These are phyloP conservation scores for Bovichtus variegatus DNA, from an alignment of 2,797 vertebrate species.

Conservation along the genomic window DNA sequence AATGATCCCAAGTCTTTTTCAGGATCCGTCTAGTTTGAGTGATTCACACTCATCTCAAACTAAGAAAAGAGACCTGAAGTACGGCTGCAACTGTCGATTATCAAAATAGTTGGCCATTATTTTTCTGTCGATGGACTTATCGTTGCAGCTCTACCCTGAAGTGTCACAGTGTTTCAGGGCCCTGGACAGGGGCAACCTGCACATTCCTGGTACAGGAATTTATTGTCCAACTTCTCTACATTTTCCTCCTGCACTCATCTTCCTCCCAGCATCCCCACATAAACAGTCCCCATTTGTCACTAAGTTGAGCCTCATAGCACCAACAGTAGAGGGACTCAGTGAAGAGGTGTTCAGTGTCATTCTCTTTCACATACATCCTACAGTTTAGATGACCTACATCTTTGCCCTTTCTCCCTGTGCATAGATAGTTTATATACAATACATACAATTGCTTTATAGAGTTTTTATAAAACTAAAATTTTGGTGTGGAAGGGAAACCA, in stretches of 20 bases:
- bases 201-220: constrained; percentile 63
- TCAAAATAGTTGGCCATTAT: no score
- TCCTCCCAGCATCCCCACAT: constrained; percentile 43
- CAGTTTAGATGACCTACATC: constrained; percentile 30
- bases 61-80: constrained; percentile 44
- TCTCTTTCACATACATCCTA: constrained; percentile 38
- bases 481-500: constrained; percentile 6
- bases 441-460: constrained; percentile 59
- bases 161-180: constrained; percentile 34
- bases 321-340: constrained; percentile 53
- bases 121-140: no score
- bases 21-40: constrained; percentile 56
- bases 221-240: constrained; percentile 54
- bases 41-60: constrained; percentile 48
- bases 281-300: constrained; percentile 28
- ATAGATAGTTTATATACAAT: constrained; percentile 79
- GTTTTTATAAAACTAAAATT: constrained; percentile 54
- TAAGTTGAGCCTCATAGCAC: constrained; percentile 68
- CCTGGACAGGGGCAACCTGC: constrained; percentile 26
- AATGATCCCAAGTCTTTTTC: constrained; percentile 29
- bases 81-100: neutral
- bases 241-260: constrained; percentile 22
- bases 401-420: constrained; percentile 53
- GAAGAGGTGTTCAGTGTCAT: constrained; percentile 24
- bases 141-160: neutral